Evolutionary conservation across 2,888 invertebrate genomes (phyloP).

Genomic region (Microdon myrmicae): DNA sequence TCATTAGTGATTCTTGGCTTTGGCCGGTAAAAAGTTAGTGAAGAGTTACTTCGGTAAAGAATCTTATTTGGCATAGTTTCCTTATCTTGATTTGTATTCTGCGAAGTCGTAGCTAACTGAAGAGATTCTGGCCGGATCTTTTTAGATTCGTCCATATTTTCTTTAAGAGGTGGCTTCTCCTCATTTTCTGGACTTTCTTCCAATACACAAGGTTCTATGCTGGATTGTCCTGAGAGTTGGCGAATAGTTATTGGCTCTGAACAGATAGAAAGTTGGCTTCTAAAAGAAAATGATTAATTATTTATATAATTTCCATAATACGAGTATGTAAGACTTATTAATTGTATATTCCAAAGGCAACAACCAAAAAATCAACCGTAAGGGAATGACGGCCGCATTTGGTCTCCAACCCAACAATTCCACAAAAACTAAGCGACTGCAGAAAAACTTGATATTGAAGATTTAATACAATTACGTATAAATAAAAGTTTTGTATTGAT

Average conservation of each 20-base stretch:
- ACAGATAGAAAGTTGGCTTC: conserved; percentile 65
- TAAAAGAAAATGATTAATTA: conserved; percentile 45
- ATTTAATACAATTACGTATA: too few relatives aligned
- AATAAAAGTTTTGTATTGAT: too few relatives aligned
- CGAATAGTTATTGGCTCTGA: conserved; percentile 63
- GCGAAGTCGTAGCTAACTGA: conserved; percentile 47
- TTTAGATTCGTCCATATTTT: conserved; percentile 42
- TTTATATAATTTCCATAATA: too few relatives aligned
- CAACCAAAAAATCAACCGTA: too few relatives aligned
- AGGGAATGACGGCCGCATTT: too few relatives aligned
- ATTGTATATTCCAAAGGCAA: too few relatives aligned
- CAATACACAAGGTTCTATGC: conserved; percentile 65
- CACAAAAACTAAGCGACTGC: too few relatives aligned
- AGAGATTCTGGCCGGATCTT: conserved; percentile 62
- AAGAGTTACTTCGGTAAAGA: conserved; percentile 64
- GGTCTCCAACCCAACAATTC: too few relatives aligned
- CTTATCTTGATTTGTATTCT: conserved; percentile 3
- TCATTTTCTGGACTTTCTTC: conserved; percentile 60
- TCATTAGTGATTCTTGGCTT: conserved; percentile 60
- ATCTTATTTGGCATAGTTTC: conserved; percentile 34
- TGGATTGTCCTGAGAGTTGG: conserved; percentile 65
- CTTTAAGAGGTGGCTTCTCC: conserved; percentile 28
- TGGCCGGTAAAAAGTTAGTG: conserved; percentile 64
- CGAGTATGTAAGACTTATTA: too few relatives aligned
- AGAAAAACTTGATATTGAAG: too few relatives aligned